Percentiles rank a stretch among this genome's conserved stretches.
Evolutionary conservation across 1,140 invertebrate genomes (phyloP).

Genomic region (Calliphora vicina): DNA sequence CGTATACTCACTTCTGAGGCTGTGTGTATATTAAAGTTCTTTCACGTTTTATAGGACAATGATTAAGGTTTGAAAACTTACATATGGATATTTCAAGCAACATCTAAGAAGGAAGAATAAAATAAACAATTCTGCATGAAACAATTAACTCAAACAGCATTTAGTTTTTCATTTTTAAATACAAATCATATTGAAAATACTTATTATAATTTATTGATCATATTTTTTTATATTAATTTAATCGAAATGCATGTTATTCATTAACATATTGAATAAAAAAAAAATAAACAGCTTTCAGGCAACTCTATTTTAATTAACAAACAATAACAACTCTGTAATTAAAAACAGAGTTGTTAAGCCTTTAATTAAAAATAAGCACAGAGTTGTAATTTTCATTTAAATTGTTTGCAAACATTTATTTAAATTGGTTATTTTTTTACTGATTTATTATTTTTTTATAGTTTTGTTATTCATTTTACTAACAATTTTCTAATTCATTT

Average conservation of each 20-base stretch:
- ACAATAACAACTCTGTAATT: neutral
- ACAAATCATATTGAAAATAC: too few relatives aligned
- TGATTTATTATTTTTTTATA: neutral
- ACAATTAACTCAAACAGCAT: neutral
- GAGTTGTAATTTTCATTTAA: neutral
- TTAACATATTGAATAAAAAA: too few relatives aligned
- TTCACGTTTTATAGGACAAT: too few relatives aligned
- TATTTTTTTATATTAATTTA: neutral
- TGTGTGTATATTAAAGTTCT: too few relatives aligned
- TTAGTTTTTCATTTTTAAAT: neutral
- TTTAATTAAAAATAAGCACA: neutral
- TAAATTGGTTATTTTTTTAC: neutral
- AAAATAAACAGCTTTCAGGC: too few relatives aligned
- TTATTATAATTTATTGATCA: neutral
- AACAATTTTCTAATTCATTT: neutral
- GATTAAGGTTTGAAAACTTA: too few relatives aligned
- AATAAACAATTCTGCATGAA: too few relatives aligned
- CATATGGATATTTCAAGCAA: too few relatives aligned
- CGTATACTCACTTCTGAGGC: too few relatives aligned
- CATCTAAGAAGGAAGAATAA: too few relatives aligned
- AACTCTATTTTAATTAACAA: neutral
- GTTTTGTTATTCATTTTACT: neutral
- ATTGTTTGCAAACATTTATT: neutral
- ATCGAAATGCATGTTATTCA: too few relatives aligned
- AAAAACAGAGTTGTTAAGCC: neutral